Evolutionary conservation across 2,888 invertebrate species (phyloP).

Genomic region (Spodoptera littoralis): DNA sequence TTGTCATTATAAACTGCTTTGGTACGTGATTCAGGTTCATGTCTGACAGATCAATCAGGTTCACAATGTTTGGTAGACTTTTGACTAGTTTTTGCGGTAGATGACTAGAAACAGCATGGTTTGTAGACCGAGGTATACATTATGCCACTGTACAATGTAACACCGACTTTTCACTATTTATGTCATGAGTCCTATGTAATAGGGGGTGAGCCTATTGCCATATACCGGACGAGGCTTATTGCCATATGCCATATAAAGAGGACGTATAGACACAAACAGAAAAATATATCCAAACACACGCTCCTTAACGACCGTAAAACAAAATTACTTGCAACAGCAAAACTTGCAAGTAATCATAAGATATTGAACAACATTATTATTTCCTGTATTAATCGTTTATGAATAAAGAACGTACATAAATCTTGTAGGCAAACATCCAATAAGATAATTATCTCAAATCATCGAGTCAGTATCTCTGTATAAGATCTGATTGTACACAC

Average conservation of each 20-base stretch:
- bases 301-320: too few species aligned
- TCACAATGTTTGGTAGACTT: not conserved
- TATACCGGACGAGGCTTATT: too few species aligned
- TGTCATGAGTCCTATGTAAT: too few species aligned
- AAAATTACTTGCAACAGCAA: conserved; percentile 5
- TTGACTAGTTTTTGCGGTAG: too few species aligned
- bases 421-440: conserved; percentile 70
- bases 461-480: conserved; percentile 71
- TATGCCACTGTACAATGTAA: too few species aligned
- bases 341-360: conserved; percentile 53
- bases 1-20: not conserved
- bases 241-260: too few species aligned
- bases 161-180: too few species aligned
- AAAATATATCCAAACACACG: too few species aligned
- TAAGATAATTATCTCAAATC: conserved; percentile 73
- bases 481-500: conserved; percentile 61
- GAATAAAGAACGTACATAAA: conserved; percentile 64
- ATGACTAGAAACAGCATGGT: too few species aligned
- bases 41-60: not conserved
- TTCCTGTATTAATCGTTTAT: conserved; percentile 51
- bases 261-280: too few species aligned
- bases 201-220: too few species aligned
- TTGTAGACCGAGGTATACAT: too few species aligned
- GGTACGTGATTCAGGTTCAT: not conserved
- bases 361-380: conserved; percentile 54